Percentiles rank a stretch among this genome's conserved stretches.
These are phyloP conservation scores for Matsumyia berberina DNA, from an alignment of 2,888 invertebrate species.

Conservation along the genomic window DNA sequence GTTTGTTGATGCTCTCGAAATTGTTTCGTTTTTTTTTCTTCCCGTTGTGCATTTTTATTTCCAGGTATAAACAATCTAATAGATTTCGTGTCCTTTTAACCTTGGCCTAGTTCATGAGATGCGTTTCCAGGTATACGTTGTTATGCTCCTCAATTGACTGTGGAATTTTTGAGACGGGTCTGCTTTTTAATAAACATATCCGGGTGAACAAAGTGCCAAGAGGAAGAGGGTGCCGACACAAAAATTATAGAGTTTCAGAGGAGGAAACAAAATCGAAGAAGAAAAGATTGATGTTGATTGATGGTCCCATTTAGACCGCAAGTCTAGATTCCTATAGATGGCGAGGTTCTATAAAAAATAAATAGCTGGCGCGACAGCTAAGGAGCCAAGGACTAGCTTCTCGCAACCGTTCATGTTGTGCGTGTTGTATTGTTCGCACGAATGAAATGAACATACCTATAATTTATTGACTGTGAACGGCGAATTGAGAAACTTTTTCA, in stretches of 20 bases:
- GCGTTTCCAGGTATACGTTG: slow-evolving; percentile 36
- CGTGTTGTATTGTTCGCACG: no score
- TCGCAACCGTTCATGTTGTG: no score
- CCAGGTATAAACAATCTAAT: slow-evolving; percentile 43
- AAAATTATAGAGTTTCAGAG: not conserved
- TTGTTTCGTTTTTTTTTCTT: slow-evolving; percentile 27
- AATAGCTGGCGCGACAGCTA: no score
- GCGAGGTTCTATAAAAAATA: no score
- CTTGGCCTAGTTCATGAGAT: slow-evolving; percentile 49
- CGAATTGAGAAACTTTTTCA: no score
- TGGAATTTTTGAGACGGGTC: slow-evolving; percentile 12
- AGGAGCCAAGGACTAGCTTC: no score
- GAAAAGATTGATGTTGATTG: not conserved
- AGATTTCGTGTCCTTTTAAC: slow-evolving; percentile 21
- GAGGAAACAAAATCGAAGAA: not conserved
- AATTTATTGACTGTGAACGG: no score
- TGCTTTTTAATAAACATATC: slow-evolving; percentile 37
- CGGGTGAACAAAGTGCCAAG: slow-evolving; percentile 31
- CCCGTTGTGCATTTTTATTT: slow-evolving; percentile 2
- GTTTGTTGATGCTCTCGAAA: slow-evolving; percentile 30
- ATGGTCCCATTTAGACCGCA: not conserved
- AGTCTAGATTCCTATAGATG: no score
- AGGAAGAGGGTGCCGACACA: not conserved
- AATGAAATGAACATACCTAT: no score
- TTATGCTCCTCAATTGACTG: slow-evolving; percentile 35